Conservation (phyloP, 1,140 invertebrate genomes). For the Trichonephila clavipes region DNA sequence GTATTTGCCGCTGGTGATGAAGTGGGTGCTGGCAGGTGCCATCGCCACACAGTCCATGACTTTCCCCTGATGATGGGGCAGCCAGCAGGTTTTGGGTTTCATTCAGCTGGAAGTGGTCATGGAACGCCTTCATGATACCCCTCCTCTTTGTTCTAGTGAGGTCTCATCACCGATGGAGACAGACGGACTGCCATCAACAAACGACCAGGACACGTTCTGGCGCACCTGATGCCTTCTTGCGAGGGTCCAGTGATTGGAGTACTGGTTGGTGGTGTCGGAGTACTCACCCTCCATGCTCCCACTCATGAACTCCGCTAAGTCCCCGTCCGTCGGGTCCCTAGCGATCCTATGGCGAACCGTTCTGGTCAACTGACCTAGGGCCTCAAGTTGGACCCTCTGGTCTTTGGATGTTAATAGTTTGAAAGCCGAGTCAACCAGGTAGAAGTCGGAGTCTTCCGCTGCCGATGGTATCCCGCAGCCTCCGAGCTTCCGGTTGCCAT, state of each 20-base stretch:
- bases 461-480: not conserved
- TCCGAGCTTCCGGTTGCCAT: not conserved
- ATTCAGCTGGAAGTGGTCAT: not conserved
- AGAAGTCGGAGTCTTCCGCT: too few species aligned
- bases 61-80: too few species aligned
- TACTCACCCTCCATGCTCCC: not conserved
- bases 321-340: not conserved
- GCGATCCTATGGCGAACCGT: not conserved
- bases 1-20: too few species aligned
- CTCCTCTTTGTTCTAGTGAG: not conserved
- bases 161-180: not conserved
- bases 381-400: not conserved
- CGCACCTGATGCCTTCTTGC: not conserved
- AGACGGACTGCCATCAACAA: too few species aligned
- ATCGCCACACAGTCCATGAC: not conserved
- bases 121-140: not conserved
- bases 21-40: not conserved
- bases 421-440: too few species aligned
- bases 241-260: not conserved
- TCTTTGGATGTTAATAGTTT: too few species aligned
- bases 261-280: not conserved
- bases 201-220: not conserved
- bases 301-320: not conserved
- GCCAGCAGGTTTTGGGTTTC: too few species aligned
- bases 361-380: not conserved